phyloP scores from a whole-genome alignment of 1,140 invertebrate species.

The Stratiolaelaps scimitus region DNA sequence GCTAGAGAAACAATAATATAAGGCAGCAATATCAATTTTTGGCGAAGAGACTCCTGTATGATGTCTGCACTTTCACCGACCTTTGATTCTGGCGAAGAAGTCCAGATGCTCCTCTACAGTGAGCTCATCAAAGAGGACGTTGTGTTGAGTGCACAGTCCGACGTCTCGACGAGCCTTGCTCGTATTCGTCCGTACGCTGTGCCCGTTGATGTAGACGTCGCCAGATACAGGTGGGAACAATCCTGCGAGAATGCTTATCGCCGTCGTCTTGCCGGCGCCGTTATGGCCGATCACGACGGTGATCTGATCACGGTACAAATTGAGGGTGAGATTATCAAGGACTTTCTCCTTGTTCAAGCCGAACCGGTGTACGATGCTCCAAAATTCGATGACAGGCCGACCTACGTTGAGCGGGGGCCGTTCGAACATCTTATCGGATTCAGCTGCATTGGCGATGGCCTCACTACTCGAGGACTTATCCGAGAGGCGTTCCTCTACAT shows the following conservation, averaged over 20 bases:
- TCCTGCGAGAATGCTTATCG: slow-evolving; percentile 49
- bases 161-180: slow-evolving; percentile 52
- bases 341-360: no score
- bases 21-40: no score
- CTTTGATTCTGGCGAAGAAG: slow-evolving; percentile 40
- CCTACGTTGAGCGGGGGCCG: no score
- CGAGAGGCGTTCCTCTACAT: no score
- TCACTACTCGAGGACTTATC: no score
- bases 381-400: no score
- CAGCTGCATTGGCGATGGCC: no score
- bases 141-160: slow-evolving; percentile 52
- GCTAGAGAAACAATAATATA: no score
- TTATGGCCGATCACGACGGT: slow-evolving; percentile 49
- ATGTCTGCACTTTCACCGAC: no score
- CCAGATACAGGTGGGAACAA: slow-evolving; percentile 56
- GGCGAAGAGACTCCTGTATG: no score
- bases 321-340: slow-evolving; percentile 55
- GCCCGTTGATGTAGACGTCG: slow-evolving; percentile 53
- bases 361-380: no score
- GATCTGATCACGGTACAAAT: slow-evolving; percentile 51
- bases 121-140: slow-evolving; percentile 43
- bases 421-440: no score
- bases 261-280: slow-evolving; percentile 51
- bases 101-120: slow-evolving; percentile 43
- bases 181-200: slow-evolving; percentile 48